Evolutionary conservation across 2,797 vertebrate genomes (phyloP).

Genomic region (Trachurus trachurus): DNA sequence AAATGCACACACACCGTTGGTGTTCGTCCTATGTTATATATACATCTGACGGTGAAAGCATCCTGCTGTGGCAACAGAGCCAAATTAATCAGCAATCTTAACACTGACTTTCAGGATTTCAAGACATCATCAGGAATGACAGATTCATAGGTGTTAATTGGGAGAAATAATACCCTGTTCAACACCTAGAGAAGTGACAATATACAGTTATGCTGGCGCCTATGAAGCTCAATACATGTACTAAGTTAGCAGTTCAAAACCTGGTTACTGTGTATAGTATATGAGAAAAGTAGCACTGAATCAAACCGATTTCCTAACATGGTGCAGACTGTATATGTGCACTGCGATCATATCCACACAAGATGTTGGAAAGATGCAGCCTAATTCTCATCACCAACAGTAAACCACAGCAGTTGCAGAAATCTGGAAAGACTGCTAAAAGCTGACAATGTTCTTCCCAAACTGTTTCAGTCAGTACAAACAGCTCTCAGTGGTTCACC

Average conservation of each 20-base stretch:
- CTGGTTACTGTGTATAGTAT: constrained; percentile 14
- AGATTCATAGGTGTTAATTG: constrained; percentile 22
- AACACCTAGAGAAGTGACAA: constrained; percentile 15
- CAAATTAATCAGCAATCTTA: constrained; percentile 18
- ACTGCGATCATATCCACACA: constrained; percentile 7
- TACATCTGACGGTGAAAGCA: constrained; percentile 25
- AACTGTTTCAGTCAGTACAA: constrained; percentile 45
- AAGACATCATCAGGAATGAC: background rate
- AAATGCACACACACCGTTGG: constrained; percentile 15
- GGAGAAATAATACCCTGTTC: constrained; percentile 14
- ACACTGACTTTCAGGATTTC: constrained; percentile 33
- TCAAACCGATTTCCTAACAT: constrained; percentile 1
- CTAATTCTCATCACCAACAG: constrained; percentile 2
- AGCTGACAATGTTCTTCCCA: constrained; percentile 14
- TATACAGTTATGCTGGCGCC: constrained; percentile 17
- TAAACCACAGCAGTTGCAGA: constrained; percentile 23
- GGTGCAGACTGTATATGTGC: background rate
- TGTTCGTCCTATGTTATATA: constrained; percentile 7
- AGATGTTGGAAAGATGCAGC: constrained; percentile 18
- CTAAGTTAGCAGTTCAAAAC: constrained; percentile 14
- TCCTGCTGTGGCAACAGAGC: constrained; percentile 11
- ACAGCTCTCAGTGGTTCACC: constrained; percentile 26
- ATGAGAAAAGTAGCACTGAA: constrained; percentile 8
- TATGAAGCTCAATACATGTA: constrained; percentile 10
- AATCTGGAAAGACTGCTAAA: constrained; percentile 12